phyloP scores from a whole-genome alignment of 2,797 vertebrate species.

The Macroramphosus scolopax region DNA sequence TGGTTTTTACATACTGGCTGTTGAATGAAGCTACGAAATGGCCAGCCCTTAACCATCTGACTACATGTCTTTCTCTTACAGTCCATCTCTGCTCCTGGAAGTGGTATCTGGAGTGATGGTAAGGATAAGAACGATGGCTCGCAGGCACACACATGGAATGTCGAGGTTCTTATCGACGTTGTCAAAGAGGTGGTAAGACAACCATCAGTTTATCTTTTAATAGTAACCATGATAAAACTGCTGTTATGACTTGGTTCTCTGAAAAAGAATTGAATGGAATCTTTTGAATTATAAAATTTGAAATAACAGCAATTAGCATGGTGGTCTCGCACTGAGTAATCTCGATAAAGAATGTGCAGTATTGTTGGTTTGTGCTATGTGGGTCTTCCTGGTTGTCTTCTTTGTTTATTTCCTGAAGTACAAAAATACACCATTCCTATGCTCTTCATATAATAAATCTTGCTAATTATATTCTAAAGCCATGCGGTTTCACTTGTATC shows the following conservation, averaged over 20 bases:
- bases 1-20: background rate
- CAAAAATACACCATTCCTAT: too few relatives aligned
- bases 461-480: background rate
- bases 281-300: too few relatives aligned
- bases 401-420: too few relatives aligned
- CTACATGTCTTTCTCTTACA: constrained; percentile 50
- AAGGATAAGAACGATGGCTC: constrained; percentile 97
- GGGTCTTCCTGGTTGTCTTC: too few relatives aligned
- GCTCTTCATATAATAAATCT: too few relatives aligned
- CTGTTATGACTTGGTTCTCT: background rate
- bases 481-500: background rate
- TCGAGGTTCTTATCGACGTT: constrained; percentile 96
- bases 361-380: too few relatives aligned
- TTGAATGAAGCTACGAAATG: too few relatives aligned
- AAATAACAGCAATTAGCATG: too few relatives aligned
- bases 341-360: too few relatives aligned
- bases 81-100: constrained; percentile 96
- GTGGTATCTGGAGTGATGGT: constrained; percentile 98
- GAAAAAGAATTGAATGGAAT: too few relatives aligned
- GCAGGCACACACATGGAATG: constrained; percentile 97
- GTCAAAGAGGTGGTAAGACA: constrained; percentile 95
- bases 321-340: too few relatives aligned
- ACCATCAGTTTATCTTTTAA: background rate
- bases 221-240: fast-evolving
- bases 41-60: too few relatives aligned